Base-by-base conservation (phyloP, 1,140 invertebrate species). In the Thaumetopoea pityocampa region DNA sequence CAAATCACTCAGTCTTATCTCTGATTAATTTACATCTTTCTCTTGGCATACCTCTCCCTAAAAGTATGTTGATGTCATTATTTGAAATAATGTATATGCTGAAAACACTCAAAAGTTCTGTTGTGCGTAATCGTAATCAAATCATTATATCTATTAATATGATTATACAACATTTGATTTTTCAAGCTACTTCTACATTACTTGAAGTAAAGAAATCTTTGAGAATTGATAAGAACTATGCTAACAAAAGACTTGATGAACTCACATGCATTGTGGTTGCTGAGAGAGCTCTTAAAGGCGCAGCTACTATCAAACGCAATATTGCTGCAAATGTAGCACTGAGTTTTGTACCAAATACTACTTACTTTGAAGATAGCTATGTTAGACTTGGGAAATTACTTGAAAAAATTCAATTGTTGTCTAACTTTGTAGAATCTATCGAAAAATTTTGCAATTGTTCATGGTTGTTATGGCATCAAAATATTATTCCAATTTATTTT, bases 61-160 rank as follows among this genome's bases (percentile, higher is more conserved):
- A 94, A 72, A 90, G 89, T 12, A 89, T 91, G 19, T 89, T 96
- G 2, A 85, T 93, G 20, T 87, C 88, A 8, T 78, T 98, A 15
- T 97, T 94, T 83, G 89, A 90, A 67, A 81, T 97, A 5, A 87
- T 96, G 17, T 94, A 97, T 78, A 79, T 95, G 5, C 80, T 97
- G 4, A 96, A 96, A 83, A 88, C 89, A 7, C 88, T 96, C 53
- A 89, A 93, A 70, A 88, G 88, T 43, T 88, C 73, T 5, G 88
- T 92, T 28, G 87, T 85, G 2, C 77, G 89, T 27, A 87, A 93
- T 67, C 86, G 87, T 82, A 48, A 87, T 90, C 67, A 77, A 50
- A 84, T 82, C 18, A 76, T 87, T 17, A 89, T 89, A 66, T 89
- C 88, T 22, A 82, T 87, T 45, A 88, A 89, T 47, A 88, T 92